Evolutionary conservation across 64 coral and sea anemone genomes (phyloP).

Genomic region (Montipora efflorescens): DNA sequence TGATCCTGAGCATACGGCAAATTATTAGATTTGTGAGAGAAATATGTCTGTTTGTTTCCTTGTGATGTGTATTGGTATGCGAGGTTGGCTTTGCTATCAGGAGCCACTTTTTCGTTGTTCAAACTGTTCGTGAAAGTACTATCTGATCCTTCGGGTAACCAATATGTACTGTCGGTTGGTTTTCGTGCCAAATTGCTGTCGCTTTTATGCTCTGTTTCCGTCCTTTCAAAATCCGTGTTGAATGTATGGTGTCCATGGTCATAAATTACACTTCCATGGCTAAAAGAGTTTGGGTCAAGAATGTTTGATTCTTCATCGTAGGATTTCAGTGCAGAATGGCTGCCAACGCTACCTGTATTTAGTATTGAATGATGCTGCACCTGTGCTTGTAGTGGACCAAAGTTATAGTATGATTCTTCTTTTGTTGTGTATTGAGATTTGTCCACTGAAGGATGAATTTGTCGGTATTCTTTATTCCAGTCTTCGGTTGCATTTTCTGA

Average conservation of each 20-base stretch:
- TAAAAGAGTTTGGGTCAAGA: background rate
- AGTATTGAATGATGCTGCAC: background rate
- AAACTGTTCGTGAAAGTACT: background rate
- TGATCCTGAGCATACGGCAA: background rate
- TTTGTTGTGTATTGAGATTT: background rate
- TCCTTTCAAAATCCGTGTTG: background rate
- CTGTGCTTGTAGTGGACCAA: background rate
- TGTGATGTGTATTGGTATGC: background rate
- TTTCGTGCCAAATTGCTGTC: background rate
- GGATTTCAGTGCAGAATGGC: background rate
- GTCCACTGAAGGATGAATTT: background rate
- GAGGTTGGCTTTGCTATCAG: background rate
- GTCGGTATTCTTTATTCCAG: background rate
- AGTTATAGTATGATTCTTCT: background rate
- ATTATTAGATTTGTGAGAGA: background rate
- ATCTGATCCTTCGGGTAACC: background rate
- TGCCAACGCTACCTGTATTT: background rate
- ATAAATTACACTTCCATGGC: background rate
- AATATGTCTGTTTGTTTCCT: background rate
- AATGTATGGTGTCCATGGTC: background rate
- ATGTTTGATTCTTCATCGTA: conserved; percentile 41
- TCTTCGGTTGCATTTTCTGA: background rate
- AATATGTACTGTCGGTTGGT: background rate
- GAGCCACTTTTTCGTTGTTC: too few species aligned
- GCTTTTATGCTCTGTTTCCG: background rate